Evolutionary conservation across 1,140 invertebrate genomes (phyloP).

Genomic region (Drosophila jambulina): DNA sequence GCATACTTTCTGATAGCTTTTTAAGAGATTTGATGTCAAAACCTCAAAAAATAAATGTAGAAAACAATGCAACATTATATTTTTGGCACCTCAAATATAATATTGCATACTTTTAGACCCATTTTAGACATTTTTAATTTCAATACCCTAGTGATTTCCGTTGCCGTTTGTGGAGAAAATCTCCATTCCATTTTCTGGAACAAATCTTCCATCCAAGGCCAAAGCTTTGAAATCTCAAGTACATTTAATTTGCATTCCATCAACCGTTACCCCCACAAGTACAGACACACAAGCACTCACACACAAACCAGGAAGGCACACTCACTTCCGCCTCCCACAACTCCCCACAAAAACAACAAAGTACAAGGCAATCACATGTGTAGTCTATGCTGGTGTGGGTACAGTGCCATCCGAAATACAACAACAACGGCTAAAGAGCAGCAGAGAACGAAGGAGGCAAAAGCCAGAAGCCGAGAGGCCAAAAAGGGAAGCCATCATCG

Average conservation of each 20-base stretch:
- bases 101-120: not conserved
- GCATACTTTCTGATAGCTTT: not conserved
- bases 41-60: not conserved
- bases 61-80: not conserved
- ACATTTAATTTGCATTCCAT: constrained; percentile 17
- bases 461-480: constrained; percentile 27
- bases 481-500: constrained; percentile 26
- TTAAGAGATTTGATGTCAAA: not conserved
- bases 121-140: not conserved
- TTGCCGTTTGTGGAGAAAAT: not conserved
- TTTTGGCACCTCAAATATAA: not conserved
- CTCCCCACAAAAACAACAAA: constrained; percentile 1
- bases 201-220: not conserved
- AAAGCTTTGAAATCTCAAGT: not conserved
- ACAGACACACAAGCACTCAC: not conserved
- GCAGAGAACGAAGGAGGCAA: not conserved
- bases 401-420: constrained; percentile 21
- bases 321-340: constrained; percentile 28
- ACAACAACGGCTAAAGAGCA: constrained; percentile 6
- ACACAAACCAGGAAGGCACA: not conserved
- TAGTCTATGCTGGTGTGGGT: constrained; percentile 17
- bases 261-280: constrained; percentile 5
- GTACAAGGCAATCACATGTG: constrained; percentile 5
- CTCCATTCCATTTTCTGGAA: not conserved
- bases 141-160: not conserved